These are phyloP conservation scores for Desoria tigrina DNA, from an alignment of 2,888 invertebrate genomes.

Conservation along the genomic window DNA sequence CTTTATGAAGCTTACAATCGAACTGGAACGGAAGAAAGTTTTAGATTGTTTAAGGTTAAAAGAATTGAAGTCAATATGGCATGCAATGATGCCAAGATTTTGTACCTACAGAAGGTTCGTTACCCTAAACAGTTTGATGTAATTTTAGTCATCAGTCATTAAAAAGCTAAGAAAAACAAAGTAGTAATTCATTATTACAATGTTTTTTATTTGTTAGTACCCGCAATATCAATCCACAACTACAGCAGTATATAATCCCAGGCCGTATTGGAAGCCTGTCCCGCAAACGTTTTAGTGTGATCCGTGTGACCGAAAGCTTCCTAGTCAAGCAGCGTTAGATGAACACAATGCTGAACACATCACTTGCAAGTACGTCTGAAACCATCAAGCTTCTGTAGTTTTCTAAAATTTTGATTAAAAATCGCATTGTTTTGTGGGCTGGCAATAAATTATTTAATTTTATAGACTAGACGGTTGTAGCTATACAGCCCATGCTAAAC, in stretches of 20 bases:
- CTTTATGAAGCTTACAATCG: neutral
- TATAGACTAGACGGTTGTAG: conserved; percentile 75
- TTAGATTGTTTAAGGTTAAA: conserved; percentile 15
- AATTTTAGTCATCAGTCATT: no score
- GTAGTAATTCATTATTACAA: no score
- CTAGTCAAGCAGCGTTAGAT: conserved; percentile 63
- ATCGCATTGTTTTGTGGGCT: no score
- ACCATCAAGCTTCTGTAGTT: no score
- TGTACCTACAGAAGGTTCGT: conserved; percentile 10
- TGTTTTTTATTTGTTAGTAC: no score
- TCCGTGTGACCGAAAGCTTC: conserved; percentile 77
- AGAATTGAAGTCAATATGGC: conserved; percentile 17
- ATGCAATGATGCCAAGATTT: conserved; percentile 16
- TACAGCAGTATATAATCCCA: no score
- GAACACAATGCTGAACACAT: conserved; percentile 74
- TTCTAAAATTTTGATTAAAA: no score
- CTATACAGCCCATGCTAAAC: conserved; percentile 74
- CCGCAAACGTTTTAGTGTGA: conserved; percentile 59
- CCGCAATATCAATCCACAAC: no score
- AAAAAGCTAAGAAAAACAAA: no score
- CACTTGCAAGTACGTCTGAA: conserved; percentile 63
- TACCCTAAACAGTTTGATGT: no score
- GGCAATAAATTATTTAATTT: conserved; percentile 7
- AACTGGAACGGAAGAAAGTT: neutral
- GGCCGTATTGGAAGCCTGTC: no score